A percentile compares a stretch with the other conserved stretches of the same genome.
These are phyloP conservation scores for Drosophila neoperkinsi DNA, from an alignment of 2,888 invertebrate genomes.

Conservation along the genomic window DNA sequence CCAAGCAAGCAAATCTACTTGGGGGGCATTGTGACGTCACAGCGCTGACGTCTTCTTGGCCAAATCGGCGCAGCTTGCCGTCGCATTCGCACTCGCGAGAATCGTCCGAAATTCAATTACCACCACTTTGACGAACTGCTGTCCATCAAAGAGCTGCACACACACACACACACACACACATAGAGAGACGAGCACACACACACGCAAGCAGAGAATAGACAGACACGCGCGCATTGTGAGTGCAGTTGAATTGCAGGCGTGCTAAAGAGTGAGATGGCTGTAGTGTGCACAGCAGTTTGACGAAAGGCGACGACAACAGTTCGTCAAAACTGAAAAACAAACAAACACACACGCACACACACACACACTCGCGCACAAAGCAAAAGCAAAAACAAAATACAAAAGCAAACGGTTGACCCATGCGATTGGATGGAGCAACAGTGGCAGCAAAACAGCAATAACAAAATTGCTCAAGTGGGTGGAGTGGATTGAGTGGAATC, in stretches of 20 bases:
- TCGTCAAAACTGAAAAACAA: slow-evolving; percentile 64
- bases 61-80: slow-evolving; percentile 39
- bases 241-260: slow-evolving; percentile 48
- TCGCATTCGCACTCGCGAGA: slow-evolving; percentile 56
- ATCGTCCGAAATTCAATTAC: slow-evolving; percentile 75
- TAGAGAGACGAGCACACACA: not conserved
- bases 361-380: slow-evolving; percentile 1
- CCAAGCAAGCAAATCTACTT: slow-evolving; percentile 20
- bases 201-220: not conserved
- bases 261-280: slow-evolving; percentile 56
- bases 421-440: slow-evolving; percentile 70
- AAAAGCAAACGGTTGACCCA: slow-evolving; percentile 61
- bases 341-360: slow-evolving; percentile 43
- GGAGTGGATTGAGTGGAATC: slow-evolving; percentile 56
- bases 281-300: slow-evolving; percentile 60
- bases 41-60: slow-evolving; percentile 37
- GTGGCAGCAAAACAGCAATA: slow-evolving; percentile 45
- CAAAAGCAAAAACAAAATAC: slow-evolving; percentile 54
- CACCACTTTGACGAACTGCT: slow-evolving; percentile 84
- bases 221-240: slow-evolving; percentile 17
- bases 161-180: slow-evolving; percentile 7
- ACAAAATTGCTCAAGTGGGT: slow-evolving; percentile 54
- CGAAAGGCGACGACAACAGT: slow-evolving; percentile 80
- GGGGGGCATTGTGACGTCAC: slow-evolving; percentile 71
- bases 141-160: slow-evolving; percentile 73